Conservation (phyloP, 2,888 invertebrate genomes). For the Drosophila koepferae region DNA sequence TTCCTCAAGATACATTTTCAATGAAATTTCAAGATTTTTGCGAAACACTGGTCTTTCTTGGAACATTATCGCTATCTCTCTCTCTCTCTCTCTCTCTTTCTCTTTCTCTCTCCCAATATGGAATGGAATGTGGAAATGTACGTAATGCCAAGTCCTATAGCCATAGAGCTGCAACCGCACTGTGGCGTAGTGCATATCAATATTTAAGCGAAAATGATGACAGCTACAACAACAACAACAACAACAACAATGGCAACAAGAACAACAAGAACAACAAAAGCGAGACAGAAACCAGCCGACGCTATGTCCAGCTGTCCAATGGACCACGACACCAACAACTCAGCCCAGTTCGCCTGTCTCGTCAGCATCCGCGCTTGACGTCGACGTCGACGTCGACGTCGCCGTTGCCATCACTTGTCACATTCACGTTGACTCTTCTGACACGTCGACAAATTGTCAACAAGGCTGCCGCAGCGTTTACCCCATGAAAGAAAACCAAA, state of each 20-base stretch:
- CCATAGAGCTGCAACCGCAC: conserved; percentile 11
- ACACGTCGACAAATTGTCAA: conserved; percentile 82
- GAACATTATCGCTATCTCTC: background rate
- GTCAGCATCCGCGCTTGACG: conserved; percentile 56
- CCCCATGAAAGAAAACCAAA: conserved; percentile 49
- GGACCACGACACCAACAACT: conserved; percentile 20
- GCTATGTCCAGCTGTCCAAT: conserved; percentile 21
- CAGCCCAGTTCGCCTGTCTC: conserved; percentile 47
- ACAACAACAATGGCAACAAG: background rate
- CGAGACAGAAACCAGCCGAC: conserved; percentile 6
- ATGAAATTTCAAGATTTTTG: background rate
- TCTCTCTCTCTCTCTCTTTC: background rate
- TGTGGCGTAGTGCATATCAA: conserved; percentile 39
- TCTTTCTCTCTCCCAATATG: background rate
- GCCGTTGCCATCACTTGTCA: conserved; percentile 73
- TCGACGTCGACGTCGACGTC: conserved; percentile 46
- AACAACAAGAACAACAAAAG: background rate
- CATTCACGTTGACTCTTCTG: conserved; percentile 80
- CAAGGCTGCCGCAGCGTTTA: conserved; percentile 72
- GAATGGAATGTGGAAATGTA: background rate
- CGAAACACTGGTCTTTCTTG: background rate
- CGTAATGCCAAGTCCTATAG: background rate
- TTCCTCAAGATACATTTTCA: background rate
- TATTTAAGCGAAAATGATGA: conserved; percentile 55
- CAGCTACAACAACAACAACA: conserved; percentile 21